phyloP scores from a whole-genome alignment of 2,888 invertebrate species.

The Drosophila meridiana region DNA sequence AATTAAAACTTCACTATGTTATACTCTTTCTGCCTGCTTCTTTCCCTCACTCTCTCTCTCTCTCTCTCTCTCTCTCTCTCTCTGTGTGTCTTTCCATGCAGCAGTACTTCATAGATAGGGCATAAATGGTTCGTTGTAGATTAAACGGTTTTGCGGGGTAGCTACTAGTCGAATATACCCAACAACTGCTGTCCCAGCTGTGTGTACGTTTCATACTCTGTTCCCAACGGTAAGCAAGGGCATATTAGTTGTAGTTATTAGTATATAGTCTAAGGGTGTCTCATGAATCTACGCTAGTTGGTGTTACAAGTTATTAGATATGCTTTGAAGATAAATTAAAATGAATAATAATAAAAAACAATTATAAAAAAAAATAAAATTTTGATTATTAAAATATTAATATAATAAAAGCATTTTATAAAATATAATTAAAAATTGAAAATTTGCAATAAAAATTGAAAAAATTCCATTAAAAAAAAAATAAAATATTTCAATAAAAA shows the following conservation, averaged over 20 bases:
- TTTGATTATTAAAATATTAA: no score
- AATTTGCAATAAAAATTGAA: no score
- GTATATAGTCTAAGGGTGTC: neutral
- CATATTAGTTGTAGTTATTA: neutral
- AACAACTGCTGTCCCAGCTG: slow-evolving; percentile 1
- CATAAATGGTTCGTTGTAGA: neutral
- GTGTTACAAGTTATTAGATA: no score
- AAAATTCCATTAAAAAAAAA: no score
- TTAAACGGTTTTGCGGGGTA: neutral
- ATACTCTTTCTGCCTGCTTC: neutral
- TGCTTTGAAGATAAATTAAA: no score
- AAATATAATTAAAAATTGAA: no score
- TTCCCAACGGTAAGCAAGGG: neutral
- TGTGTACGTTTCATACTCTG: neutral
- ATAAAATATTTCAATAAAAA: no score
- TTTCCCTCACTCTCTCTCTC: neutral
- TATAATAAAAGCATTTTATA: no score
- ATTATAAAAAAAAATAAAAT: no score
- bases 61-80: neutral
- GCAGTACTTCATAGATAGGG: neutral
- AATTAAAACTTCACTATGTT: neutral
- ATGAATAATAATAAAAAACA: no score
- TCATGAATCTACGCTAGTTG: neutral
- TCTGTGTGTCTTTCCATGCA: neutral
- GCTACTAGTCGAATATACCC: slow-evolving; percentile 1